Percentiles rank a stretch among this genome's conserved stretches.
phyloP scores from a whole-genome alignment of 2,113 vertebrate genomes.

The Vidua chalybeata region DNA sequence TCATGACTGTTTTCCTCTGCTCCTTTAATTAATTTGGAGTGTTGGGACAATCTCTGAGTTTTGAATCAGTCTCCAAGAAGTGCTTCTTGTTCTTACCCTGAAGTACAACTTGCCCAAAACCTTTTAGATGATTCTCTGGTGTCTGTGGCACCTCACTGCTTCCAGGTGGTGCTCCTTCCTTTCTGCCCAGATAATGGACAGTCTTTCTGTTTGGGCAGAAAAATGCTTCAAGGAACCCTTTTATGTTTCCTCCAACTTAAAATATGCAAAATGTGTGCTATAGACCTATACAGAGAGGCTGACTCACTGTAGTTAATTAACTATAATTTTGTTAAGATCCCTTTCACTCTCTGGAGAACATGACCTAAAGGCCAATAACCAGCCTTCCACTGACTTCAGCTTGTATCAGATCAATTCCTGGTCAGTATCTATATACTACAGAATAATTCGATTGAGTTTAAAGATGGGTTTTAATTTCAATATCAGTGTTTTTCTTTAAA shows the following conservation, averaged over 20 bases:
- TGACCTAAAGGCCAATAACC: neutral
- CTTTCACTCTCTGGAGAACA: neutral
- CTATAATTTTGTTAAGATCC: neutral
- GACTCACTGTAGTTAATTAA: neutral
- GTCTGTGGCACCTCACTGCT: neutral
- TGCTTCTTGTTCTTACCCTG: neutral
- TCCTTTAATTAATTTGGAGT: neutral
- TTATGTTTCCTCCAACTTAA: neutral
- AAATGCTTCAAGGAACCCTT: neutral
- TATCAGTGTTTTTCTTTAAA: conserved; percentile 34
- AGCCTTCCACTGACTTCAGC: neutral
- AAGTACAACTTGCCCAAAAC: neutral
- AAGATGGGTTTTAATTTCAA: conserved; percentile 13
- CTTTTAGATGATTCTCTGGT: neutral
- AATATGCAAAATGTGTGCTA: neutral
- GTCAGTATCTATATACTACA: neutral
- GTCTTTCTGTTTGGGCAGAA: neutral
- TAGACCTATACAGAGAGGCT: neutral
- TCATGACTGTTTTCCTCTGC: neutral
- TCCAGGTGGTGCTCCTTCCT: neutral
- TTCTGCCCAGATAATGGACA: neutral
- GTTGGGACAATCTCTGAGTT: neutral
- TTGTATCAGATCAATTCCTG: neutral
- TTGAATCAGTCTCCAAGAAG: neutral
- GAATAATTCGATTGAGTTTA: neutral